These are phyloP conservation scores for Cosmopolites sordidus DNA, from an alignment of 2,888 invertebrate species.

Conservation along the genomic window DNA sequence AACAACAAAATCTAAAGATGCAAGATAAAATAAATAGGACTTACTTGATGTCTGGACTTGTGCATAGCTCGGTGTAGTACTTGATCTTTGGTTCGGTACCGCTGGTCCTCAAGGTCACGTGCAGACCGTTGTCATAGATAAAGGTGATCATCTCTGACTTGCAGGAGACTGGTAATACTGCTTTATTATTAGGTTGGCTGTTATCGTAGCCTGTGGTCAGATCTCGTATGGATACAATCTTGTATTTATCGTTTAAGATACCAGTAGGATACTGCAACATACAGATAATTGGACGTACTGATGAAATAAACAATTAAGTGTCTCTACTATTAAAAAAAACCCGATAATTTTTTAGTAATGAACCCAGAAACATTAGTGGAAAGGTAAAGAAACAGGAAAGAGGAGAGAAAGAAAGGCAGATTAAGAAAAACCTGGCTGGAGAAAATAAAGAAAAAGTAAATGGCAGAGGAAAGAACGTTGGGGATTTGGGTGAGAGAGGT, in stretches of 20 bases:
- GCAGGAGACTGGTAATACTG: slow-evolving; percentile 63
- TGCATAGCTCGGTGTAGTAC: slow-evolving; percentile 91
- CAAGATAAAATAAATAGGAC: slow-evolving; percentile 33
- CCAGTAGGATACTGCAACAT: slow-evolving; percentile 72
- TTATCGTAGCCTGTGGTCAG: slow-evolving; percentile 84
- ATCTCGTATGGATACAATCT: slow-evolving; percentile 73
- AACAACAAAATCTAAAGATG: too few relatives aligned
- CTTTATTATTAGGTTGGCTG: slow-evolving; percentile 62
- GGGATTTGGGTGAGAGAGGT: too few relatives aligned
- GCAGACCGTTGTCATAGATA: slow-evolving; percentile 79
- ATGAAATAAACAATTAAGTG: too few relatives aligned
- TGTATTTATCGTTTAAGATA: slow-evolving; percentile 59
- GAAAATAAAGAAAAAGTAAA: too few relatives aligned
- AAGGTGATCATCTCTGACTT: slow-evolving; percentile 92
- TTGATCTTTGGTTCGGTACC: slow-evolving; percentile 99
- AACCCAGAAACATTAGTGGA: too few relatives aligned
- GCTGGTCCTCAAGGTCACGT: slow-evolving; percentile 87
- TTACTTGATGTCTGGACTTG: slow-evolving; percentile 61
- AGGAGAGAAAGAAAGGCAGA: too few relatives aligned
- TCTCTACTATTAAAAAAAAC: too few relatives aligned
- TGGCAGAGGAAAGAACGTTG: too few relatives aligned
- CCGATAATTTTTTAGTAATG: too few relatives aligned
- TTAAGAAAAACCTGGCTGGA: too few relatives aligned
- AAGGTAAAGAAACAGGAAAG: too few relatives aligned
- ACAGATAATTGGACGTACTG: too few relatives aligned